These are phyloP conservation scores for Apolygus lucorum DNA, from an alignment of 1,140 invertebrate genomes.

Conservation along the genomic window DNA sequence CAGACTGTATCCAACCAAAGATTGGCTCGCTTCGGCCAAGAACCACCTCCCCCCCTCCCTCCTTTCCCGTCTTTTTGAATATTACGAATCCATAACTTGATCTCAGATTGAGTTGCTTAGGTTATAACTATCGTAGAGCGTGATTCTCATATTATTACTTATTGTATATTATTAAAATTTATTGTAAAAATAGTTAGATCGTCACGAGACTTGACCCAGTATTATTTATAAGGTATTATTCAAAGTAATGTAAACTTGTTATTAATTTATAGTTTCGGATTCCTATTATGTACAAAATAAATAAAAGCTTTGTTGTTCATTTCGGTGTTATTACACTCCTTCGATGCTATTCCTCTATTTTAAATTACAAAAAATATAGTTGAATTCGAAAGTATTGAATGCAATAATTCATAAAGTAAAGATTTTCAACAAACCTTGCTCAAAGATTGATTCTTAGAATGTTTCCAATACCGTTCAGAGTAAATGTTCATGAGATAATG, in stretches of 20 bases:
- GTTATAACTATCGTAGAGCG: constrained; percentile 4
- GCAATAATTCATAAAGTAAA: too few relatives aligned
- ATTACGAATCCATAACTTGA: not conserved
- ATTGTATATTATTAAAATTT: not conserved
- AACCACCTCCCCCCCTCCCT: not conserved
- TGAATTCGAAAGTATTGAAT: too few relatives aligned
- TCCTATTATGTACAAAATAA: not conserved
- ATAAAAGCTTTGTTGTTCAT: not conserved
- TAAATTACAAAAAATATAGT: too few relatives aligned
- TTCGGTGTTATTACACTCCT: not conserved
- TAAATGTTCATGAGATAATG: too few relatives aligned
- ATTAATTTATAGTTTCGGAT: not conserved
- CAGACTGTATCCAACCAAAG: constrained; percentile 10
- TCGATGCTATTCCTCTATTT: not conserved
- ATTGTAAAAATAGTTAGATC: not conserved
- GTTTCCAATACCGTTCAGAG: too few relatives aligned
- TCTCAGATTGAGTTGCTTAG: not conserved
- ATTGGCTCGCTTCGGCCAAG: not conserved
- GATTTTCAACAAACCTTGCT: too few relatives aligned
- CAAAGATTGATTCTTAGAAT: too few relatives aligned
- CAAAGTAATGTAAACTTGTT: not conserved
- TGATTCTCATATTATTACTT: not conserved
- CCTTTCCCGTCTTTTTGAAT: not conserved
- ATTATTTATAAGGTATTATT: not conserved
- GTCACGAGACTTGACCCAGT: constrained; percentile 2